These are phyloP conservation scores for Crossoptilon crossoptilon DNA, from an alignment of 2,797 vertebrate species.

Conservation along the genomic window DNA sequence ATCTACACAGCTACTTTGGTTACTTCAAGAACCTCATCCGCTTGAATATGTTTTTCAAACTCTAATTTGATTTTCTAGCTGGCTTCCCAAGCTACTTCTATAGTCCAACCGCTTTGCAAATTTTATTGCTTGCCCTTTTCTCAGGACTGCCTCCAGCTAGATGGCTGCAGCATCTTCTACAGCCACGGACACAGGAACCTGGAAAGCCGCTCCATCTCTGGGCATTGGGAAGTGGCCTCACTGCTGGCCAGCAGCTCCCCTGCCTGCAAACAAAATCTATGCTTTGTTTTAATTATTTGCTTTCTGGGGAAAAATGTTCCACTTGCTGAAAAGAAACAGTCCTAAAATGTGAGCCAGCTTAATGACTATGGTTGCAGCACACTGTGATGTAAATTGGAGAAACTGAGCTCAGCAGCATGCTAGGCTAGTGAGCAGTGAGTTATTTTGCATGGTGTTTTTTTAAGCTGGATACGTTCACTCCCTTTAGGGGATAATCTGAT, in stretches of 20 bases:
- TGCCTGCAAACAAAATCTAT: neutral
- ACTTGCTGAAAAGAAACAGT: conserved; percentile 53
- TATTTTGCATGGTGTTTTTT: neutral
- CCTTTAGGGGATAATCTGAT: conserved; percentile 1
- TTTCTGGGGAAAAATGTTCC: conserved; percentile 22
- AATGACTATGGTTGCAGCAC: conserved; percentile 41
- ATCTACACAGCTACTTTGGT: neutral
- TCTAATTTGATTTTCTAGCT: neutral
- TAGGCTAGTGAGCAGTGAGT: neutral
- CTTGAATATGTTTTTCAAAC: neutral
- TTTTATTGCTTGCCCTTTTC: neutral
- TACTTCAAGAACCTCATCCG: neutral
- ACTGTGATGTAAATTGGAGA: conserved; percentile 63
- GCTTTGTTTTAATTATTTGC: conserved; percentile 34
- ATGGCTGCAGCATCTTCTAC: neutral
- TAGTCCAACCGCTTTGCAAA: neutral
- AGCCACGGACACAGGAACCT: neutral
- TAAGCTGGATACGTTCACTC: neutral
- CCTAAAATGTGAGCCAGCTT: conserved; percentile 45
- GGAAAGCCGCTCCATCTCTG: neutral
- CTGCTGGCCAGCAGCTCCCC: conserved; percentile 3
- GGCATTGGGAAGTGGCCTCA: neutral
- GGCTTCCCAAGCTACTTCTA: neutral
- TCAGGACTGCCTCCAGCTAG: neutral
- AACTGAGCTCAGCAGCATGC: conserved; percentile 9